Conservation (phyloP, 2,797 vertebrate species). For the Bovichtus diacanthus region DNA sequence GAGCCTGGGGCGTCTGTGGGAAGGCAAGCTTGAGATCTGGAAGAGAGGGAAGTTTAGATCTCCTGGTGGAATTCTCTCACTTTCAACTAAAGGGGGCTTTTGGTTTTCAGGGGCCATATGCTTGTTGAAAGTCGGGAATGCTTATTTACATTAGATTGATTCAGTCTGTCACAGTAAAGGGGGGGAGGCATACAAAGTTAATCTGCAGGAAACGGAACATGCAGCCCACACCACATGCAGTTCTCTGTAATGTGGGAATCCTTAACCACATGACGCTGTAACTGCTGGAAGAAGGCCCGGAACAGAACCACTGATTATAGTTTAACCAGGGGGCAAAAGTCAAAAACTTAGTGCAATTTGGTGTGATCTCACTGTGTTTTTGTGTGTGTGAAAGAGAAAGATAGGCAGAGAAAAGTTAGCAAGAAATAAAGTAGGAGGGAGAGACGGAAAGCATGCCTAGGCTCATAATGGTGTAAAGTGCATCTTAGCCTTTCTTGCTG, state of each 20-base stretch:
- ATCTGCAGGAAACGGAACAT: conserved; percentile 85
- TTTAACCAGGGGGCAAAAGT: conserved; percentile 73
- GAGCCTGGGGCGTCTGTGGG: conserved; percentile 83
- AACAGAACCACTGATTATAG: conserved; percentile 76
- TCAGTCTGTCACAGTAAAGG: conserved; percentile 80
- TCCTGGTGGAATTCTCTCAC: conserved; percentile 82
- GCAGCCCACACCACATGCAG: conserved; percentile 80
- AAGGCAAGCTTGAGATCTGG: conserved; percentile 73
- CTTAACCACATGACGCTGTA: conserved; percentile 77
- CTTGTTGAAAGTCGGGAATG: conserved; percentile 80
- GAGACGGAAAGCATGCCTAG: conserved; percentile 40
- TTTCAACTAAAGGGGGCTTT: conserved; percentile 65
- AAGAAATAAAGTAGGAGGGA: conserved; percentile 4
- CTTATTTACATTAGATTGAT: conserved; percentile 86
- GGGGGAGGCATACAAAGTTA: conserved; percentile 74
- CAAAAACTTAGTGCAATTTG: conserved; percentile 36
- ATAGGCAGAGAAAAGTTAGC: conserved; percentile 11
- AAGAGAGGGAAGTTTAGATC: conserved; percentile 72
- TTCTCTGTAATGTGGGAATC: conserved; percentile 85
- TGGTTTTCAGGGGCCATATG: conserved; percentile 67
- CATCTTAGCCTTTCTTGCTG: conserved; percentile 70
- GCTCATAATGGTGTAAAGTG: conserved; percentile 71
- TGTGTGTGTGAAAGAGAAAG: conserved; percentile 49
- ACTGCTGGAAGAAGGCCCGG: conserved; percentile 74
- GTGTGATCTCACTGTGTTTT: conserved; percentile 54